Evolutionary conservation across 2,113 vertebrate species (phyloP), one percentile per base, ranked within the genome.

Genomic region (Onychorhynchus coronatus): DNA sequence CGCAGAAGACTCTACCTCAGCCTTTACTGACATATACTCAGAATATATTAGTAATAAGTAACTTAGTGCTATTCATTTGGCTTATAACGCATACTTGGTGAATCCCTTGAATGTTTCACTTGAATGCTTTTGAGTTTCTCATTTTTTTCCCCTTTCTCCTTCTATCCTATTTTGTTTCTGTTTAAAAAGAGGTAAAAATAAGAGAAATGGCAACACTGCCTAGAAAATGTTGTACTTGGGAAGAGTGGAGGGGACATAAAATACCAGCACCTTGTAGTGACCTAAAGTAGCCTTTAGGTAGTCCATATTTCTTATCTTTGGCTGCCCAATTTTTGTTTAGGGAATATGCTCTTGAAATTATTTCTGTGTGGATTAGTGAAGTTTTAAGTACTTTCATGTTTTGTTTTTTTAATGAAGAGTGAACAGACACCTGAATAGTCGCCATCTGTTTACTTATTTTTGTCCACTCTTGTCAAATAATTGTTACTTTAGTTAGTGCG

Each of bases 221-320:
- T 70, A 3, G 4, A 41, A 52, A 53, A 44, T 19, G 3, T 33
- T 50, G 33, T 1, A 0, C 33, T 74, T 88, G 27, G 19, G 21
- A 63, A 25, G 16, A 65, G 35, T 55, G 6, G 9, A 3, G 7
- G 58, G 13, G 6, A 6, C 1, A 0, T 46, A 37, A 56, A 91
- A 82, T 7, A 22, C 5, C 16, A 47, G 24, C 5, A 17, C 30
- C 16, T 68, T 0, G 0, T 65, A 56, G 30, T 27, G 58, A 30
- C 11, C 50, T n/a, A 28, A 52, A 28, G 50, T 28, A 23, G 19
- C 18, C 44, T 58, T 10, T 62, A 3, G 6, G 6, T n/a, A 42
- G 31, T 46, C 50, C 22, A 59, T 53, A 25, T n/a, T n/a, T 31
- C 20, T 14, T 50, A 27, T 50, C 8, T 50, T 50, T 27, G 49